These are phyloP conservation scores for Amphiprion clarkii DNA, from an alignment of 2,797 vertebrate species.

Conservation along the genomic window DNA sequence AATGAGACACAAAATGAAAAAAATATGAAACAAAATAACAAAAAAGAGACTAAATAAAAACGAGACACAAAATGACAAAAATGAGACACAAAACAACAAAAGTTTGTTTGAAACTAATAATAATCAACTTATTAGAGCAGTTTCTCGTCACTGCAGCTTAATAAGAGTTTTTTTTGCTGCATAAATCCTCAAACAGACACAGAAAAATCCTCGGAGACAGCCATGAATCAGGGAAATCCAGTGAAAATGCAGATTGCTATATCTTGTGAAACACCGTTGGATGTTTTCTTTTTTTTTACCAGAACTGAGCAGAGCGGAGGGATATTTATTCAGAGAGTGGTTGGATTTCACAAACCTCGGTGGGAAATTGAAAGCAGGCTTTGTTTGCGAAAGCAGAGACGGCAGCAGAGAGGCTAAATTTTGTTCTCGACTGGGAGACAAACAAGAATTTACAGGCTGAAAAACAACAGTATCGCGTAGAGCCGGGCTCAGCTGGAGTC, in stretches of 20 bases:
- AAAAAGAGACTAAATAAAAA: too few relatives aligned
- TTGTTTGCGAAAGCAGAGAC: slow-evolving; percentile 37
- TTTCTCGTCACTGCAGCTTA: too few relatives aligned
- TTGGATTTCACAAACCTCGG: slow-evolving; percentile 31
- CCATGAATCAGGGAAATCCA: neutral
- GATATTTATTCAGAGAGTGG: neutral
- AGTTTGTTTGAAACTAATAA: too few relatives aligned
- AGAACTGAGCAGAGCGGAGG: too few relatives aligned
- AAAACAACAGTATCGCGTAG: slow-evolving; percentile 44
- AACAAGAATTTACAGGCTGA: slow-evolving; percentile 53
- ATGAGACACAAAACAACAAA: too few relatives aligned
- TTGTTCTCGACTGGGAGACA: slow-evolving; percentile 37
- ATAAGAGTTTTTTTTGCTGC: too few relatives aligned
- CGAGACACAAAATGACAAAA: too few relatives aligned
- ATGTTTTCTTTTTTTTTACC: neutral
- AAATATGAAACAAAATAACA: too few relatives aligned
- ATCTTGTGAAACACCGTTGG: slow-evolving; percentile 34
- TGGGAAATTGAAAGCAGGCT: slow-evolving; percentile 54
- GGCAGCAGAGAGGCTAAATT: slow-evolving; percentile 32
- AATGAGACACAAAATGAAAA: too few relatives aligned
- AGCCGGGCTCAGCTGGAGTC: slow-evolving; percentile 60
- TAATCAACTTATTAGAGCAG: too few relatives aligned
- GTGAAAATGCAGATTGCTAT: slow-evolving; percentile 1
- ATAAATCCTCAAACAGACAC: too few relatives aligned
- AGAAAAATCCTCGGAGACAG: neutral